These are phyloP conservation scores for Tipula confusa DNA, from an alignment of 2,888 invertebrate species.

Conservation along the genomic window DNA sequence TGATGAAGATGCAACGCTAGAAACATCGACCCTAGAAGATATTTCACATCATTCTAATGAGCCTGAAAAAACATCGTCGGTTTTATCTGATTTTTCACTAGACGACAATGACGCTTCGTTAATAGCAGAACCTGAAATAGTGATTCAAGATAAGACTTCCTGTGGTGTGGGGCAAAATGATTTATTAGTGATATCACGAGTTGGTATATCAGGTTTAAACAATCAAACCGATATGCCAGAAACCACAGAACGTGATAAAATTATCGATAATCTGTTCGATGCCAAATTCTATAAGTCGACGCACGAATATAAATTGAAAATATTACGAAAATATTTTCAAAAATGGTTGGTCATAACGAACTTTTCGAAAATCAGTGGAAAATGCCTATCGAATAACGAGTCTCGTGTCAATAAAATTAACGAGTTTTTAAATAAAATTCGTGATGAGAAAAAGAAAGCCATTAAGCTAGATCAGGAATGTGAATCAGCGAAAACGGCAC, in stretches of 20 bases:
- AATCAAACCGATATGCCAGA: not conserved
- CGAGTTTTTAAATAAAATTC: slow-evolving; percentile 46
- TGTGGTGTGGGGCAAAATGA: slow-evolving; percentile 42
- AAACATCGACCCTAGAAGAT: not conserved
- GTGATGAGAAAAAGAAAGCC: slow-evolving; percentile 42
- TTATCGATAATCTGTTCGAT: slow-evolving; percentile 30
- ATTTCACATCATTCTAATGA: not conserved
- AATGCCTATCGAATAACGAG: slow-evolving; percentile 39
- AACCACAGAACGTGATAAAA: slow-evolving; percentile 30
- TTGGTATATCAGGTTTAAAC: not conserved
- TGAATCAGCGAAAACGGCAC: not conserved
- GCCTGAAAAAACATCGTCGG: not conserved
- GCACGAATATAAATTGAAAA: not conserved
- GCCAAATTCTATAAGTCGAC: not conserved
- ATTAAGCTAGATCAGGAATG: slow-evolving; percentile 34
- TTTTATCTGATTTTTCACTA: slow-evolving; percentile 6
- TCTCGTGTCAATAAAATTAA: slow-evolving; percentile 47
- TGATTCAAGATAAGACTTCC: slow-evolving; percentile 9
- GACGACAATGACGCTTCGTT: slow-evolving; percentile 28
- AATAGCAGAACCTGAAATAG: not conserved
- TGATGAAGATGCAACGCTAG: not conserved
- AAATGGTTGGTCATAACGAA: slow-evolving; percentile 48
- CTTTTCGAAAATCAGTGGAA: slow-evolving; percentile 45
- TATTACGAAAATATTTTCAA: slow-evolving; percentile 44
- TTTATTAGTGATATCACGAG: slow-evolving; percentile 40